Evolutionary conservation across 2,888 invertebrate genomes (phyloP), one percentile per base, ranked within the genome.

Genomic region (Chrysodeixis includens): DNA sequence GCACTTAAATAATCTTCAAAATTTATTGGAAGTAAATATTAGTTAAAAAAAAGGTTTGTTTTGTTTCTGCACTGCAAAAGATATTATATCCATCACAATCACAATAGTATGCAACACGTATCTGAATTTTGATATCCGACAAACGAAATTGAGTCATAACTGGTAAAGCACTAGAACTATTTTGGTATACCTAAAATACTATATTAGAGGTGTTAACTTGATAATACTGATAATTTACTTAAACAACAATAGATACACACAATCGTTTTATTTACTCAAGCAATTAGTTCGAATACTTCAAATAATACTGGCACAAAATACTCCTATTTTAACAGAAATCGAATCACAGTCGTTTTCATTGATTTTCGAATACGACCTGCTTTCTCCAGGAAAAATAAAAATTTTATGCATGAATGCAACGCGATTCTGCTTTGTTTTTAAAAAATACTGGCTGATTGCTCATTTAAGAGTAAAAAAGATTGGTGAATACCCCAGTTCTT

Each of bases 331-430:
- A 67, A 62, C 44, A 65, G 9, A 35, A 62, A 61, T 58, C 16
- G 55, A 68, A 5, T 7, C 52, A 46, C 58, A 55, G 51, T 32
- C 49, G 60, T 65, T 68, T 78, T 66, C 57, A 76, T 60, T 59
- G 66, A 59, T 73, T 79, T 81, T 74, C 63, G 77, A 75, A 82
- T 78, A 77, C 40, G 54, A 65, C 6, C 26, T 58, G 56, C 80
- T 82, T 83, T 82, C 83, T 62, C 77, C 54, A 22, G 32, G 56
- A 20, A 64, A 40, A 63, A 66, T 59, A 68, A 68, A 71, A 64
- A n/a, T 67, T 51, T 56, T 66, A 71, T 69, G 75, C 72, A 66
- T 71, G 69, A 78, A n/a, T 68, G 69, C 30, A 72, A 63, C 65
- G 55, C 59, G 53, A 65, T 64, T 56, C 22, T 60, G 53, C 55